phyloP scores from a whole-genome alignment of 2,113 vertebrate species.

The Neodontobutis hainanensis region DNA sequence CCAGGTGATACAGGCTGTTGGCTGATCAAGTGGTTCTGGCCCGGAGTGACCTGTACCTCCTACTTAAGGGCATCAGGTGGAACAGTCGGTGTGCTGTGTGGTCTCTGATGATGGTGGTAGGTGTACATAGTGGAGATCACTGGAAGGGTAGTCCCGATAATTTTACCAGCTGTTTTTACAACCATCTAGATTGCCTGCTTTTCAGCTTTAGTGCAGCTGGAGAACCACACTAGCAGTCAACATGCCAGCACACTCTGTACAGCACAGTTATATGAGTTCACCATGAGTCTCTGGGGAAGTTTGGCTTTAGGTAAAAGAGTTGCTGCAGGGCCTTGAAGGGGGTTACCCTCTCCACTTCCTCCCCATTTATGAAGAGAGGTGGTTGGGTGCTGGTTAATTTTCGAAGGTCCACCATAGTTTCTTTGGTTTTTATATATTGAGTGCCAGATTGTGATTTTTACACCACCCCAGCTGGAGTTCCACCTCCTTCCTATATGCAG shows the following conservation, averaged over 20 bases:
- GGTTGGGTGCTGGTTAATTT: not conserved
- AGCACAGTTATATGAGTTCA: not conserved
- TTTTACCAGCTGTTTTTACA: not conserved
- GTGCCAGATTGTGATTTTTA: not conserved
- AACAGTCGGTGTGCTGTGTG: not conserved
- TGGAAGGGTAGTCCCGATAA: not conserved
- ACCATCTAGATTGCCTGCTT: not conserved
- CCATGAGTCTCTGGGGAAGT: not conserved
- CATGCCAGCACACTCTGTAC: not conserved
- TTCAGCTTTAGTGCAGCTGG: conserved; percentile 1
- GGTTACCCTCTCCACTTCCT: not conserved
- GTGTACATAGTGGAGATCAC: no score
- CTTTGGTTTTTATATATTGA: not conserved
- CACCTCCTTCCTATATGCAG: not conserved
- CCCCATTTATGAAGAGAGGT: no score
- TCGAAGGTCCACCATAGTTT: not conserved
- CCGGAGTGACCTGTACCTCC: no score
- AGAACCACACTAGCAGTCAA: not conserved
- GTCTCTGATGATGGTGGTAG: not conserved
- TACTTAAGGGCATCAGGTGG: not conserved
- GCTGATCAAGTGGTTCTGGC: no score
- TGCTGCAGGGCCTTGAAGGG: no score
- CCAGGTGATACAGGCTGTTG: no score
- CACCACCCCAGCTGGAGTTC: not conserved
- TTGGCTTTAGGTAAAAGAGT: not conserved